Evolutionary conservation across 1,140 invertebrate genomes (phyloP).

Genomic region (Sarcophaga peregrina): DNA sequence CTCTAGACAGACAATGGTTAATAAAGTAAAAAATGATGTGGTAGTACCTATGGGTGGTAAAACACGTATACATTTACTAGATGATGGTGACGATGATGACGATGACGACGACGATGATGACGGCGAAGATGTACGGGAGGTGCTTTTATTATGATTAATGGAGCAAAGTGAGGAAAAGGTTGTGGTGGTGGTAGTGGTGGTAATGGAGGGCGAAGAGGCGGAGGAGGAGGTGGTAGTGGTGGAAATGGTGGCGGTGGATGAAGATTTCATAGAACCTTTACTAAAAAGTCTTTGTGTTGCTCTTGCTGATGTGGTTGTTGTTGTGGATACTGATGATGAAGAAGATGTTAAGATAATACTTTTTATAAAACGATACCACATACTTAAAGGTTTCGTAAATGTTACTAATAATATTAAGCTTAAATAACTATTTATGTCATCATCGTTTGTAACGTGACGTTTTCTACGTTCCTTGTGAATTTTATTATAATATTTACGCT

Average conservation of each 20-base stretch:
- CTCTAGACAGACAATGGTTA: conserved; percentile 81
- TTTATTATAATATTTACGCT: conserved; percentile 20
- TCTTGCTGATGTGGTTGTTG: neutral
- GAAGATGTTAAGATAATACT: conserved; percentile 32
- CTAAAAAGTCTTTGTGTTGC: conserved; percentile 20
- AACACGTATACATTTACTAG: conserved; percentile 52
- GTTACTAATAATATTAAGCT: conserved; percentile 37
- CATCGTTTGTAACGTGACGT: conserved; percentile 7
- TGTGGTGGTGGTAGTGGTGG: neutral
- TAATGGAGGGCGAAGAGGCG: neutral
- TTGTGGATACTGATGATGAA: neutral
- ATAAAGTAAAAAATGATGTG: conserved; percentile 75
- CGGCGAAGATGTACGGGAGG: neutral
- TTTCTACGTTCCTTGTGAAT: conserved; percentile 30
- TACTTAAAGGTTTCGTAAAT: conserved; percentile 32
- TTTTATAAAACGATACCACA: conserved; percentile 41
- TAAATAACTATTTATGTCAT: conserved; percentile 36
- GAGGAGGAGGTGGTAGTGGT: neutral
- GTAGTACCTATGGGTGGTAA: conserved; percentile 64
- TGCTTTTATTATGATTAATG: neutral
- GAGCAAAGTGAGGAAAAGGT: neutral
- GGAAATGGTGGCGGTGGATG: neutral
- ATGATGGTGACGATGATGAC: conserved; percentile 7
- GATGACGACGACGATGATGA: conserved; percentile 2
- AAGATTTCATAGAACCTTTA: conserved; percentile 18